Percentiles rank a stretch among this genome's conserved stretches.
Evolutionary conservation across 2,888 invertebrate species (phyloP).

Genomic region (Apoderus coryli): DNA sequence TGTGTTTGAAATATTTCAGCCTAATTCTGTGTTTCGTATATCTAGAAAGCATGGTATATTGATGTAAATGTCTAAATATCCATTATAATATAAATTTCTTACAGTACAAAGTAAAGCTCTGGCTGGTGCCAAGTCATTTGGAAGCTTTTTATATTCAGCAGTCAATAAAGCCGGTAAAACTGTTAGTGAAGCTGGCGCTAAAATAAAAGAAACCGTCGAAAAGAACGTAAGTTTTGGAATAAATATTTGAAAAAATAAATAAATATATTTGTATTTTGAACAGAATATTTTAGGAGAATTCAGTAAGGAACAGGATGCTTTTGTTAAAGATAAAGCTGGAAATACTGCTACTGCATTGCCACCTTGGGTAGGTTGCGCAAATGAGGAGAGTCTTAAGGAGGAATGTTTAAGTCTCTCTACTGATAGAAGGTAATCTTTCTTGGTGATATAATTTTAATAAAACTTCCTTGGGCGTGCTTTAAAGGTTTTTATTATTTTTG

Average conservation of each 20-base stretch:
- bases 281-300: slow-evolving; percentile 95
- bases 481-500: slow-evolving; percentile 1
- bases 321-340: slow-evolving; percentile 74
- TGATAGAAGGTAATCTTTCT: slow-evolving; percentile 57
- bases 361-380: slow-evolving; percentile 92
- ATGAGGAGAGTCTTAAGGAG: slow-evolving; percentile 86
- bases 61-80: too few species aligned
- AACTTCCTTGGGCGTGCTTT: too few species aligned
- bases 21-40: too few species aligned
- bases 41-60: too few species aligned
- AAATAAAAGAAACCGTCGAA: slow-evolving; percentile 92
- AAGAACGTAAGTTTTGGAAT: slow-evolving; percentile 80
- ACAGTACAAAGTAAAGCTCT: slow-evolving; percentile 79
- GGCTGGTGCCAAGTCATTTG: slow-evolving; percentile 79
- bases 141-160: slow-evolving; percentile 85
- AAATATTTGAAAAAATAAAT: neutral
- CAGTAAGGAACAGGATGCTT: slow-evolving; percentile 93
- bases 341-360: slow-evolving; percentile 57
- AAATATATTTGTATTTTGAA: neutral
- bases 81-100: too few species aligned
- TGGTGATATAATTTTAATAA: too few species aligned
- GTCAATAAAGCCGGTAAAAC: slow-evolving; percentile 92
- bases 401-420: slow-evolving; percentile 89
- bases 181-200: slow-evolving; percentile 77
- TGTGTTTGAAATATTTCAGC: too few species aligned